phyloP scores from a whole-genome alignment of 2,888 invertebrate genomes.

The Acleris literana region DNA sequence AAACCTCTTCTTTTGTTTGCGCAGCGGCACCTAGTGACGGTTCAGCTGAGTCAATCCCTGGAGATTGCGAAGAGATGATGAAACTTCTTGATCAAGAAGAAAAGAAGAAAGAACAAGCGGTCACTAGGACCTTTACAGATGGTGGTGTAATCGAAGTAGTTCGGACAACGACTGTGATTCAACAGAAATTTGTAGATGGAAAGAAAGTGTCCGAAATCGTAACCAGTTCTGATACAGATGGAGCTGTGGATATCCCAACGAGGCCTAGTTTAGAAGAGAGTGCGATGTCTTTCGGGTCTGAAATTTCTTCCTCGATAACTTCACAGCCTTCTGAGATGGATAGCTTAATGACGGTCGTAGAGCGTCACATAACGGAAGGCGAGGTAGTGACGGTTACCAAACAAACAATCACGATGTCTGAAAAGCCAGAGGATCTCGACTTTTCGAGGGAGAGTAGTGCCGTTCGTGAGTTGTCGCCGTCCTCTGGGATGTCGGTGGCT shows the following conservation, averaged over 20 bases:
- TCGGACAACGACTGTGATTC: slow-evolving; percentile 74
- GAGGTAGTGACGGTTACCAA: slow-evolving; percentile 75
- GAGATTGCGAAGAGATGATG: slow-evolving; percentile 85
- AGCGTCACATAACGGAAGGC: slow-evolving; percentile 69
- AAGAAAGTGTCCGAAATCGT: slow-evolving; percentile 77
- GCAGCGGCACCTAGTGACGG: slow-evolving; percentile 78
- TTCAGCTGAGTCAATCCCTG: slow-evolving; percentile 81
- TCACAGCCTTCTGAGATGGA: slow-evolving; percentile 80
- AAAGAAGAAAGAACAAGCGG: slow-evolving; percentile 55
- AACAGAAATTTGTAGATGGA: slow-evolving; percentile 76
- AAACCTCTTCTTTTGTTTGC: slow-evolving; percentile 72
- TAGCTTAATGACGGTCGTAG: slow-evolving; percentile 78
- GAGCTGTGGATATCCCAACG: slow-evolving; percentile 75
- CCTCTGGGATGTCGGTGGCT: slow-evolving; percentile 78
- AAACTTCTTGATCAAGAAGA: slow-evolving; percentile 82
- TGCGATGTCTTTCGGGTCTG: slow-evolving; percentile 74
- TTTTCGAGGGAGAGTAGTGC: slow-evolving; percentile 71
- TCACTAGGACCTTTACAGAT: slow-evolving; percentile 61
- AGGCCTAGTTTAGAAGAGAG: slow-evolving; percentile 67
- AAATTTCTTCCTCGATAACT: slow-evolving; percentile 79
- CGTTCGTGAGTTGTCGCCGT: slow-evolving; percentile 78
- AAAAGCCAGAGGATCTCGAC: slow-evolving; percentile 74
- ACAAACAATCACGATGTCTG: slow-evolving; percentile 65
- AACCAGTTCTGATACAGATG: slow-evolving; percentile 68
- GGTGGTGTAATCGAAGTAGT: slow-evolving; percentile 72